Evolutionary conservation across 1,140 invertebrate genomes (phyloP), one percentile per base, ranked within the genome.

Genomic region (Penaeus chinensis): DNA sequence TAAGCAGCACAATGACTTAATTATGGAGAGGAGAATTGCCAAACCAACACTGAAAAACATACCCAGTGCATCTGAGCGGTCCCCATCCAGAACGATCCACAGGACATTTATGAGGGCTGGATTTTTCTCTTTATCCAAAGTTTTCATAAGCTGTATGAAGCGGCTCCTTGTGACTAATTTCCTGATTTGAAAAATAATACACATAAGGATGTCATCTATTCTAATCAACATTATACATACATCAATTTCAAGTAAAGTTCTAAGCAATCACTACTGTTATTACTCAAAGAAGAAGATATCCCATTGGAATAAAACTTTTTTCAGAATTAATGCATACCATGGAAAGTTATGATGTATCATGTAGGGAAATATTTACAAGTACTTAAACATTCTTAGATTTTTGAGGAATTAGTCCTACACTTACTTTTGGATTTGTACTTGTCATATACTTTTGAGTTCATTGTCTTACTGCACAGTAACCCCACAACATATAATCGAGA

Each of bases 51-150:
- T 32, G 3, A 13, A 16, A 54, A 37, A 84, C 80, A 90, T 91
- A 93, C 93, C 91, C 66, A 93, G 88, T 76, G 79, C 79, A 88
- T 92, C 91, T 32, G 92, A 90, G 20, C 91, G 90, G 88, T 93
- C 91, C 27, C 89, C 90, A 89, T 94, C 93, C 47, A 94, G 84
- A 13, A 93, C 92, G 76, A 91, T 91, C 91, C 93, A 92, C 11
- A 93, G 88, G 19, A 93, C 90, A 63, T 93, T 91, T 71, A 92
- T 91, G 76, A 93, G 91, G 37, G 91, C 89, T 22, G 90, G 89
- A 84, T 92, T 93, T 87, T 91, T 91, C 27, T 89, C 89, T 54
- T 92, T 92, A 42, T 91, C 78, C 22, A 93, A 90, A 47, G 91
- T 88, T 66, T 90, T 90, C 90, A 93, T 91, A 62, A 93, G 90